These are phyloP conservation scores for Pterois miles DNA, from an alignment of 2,797 vertebrate species.

Conservation along the genomic window DNA sequence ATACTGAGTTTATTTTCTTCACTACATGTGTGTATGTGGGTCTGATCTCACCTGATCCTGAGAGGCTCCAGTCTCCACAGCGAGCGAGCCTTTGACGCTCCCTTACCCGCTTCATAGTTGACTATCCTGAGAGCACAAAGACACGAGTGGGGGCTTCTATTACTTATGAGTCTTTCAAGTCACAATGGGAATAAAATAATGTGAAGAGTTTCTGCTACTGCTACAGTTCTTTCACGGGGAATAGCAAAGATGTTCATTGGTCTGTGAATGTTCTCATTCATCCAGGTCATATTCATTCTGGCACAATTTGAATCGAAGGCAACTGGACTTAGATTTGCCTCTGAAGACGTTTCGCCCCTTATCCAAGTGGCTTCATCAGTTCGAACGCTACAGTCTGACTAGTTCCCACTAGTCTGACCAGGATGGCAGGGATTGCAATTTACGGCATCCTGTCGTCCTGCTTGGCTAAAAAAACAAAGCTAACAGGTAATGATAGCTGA, in stretches of 20 bases:
- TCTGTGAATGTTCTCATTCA: too few relatives aligned
- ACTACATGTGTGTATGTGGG: neutral
- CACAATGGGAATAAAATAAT: slow-evolving; percentile 4
- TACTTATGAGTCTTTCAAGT: slow-evolving; percentile 6
- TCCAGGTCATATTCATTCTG: too few relatives aligned
- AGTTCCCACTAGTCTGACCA: too few relatives aligned
- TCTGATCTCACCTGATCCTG: slow-evolving; percentile 90
- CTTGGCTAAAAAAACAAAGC: too few relatives aligned
- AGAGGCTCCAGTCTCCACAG: slow-evolving; percentile 98
- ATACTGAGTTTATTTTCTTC: neutral
- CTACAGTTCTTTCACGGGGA: neutral
- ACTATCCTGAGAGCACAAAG: slow-evolving; percentile 85
- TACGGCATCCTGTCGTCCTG: too few relatives aligned
- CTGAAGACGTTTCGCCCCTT: too few relatives aligned
- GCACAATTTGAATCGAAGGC: too few relatives aligned
- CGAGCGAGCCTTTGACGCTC: slow-evolving; percentile 90
- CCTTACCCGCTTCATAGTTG: slow-evolving; percentile 95
- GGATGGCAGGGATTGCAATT: too few relatives aligned
- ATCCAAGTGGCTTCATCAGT: too few relatives aligned
- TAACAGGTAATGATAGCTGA: too few relatives aligned
- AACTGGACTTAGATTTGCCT: too few relatives aligned
- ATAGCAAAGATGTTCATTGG: neutral
- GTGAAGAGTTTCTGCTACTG: neutral
- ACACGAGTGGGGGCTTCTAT: neutral
- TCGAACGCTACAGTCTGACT: too few relatives aligned